Evolutionary conservation across 2,797 vertebrate species (phyloP), one percentile per base, ranked within the genome.

Genomic region (Sebastes oblongus): DNA sequence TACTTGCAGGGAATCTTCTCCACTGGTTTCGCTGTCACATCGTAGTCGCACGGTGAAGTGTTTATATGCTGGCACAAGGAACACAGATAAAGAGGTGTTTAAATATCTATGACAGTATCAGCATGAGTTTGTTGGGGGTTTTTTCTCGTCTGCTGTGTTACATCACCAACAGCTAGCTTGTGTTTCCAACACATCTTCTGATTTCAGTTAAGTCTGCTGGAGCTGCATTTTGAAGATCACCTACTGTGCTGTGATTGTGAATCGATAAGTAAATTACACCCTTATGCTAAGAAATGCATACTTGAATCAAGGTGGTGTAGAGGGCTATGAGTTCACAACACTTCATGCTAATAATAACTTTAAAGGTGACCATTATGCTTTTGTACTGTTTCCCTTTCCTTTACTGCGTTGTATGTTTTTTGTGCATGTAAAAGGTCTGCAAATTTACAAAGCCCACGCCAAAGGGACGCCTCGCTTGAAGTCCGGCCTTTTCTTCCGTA

Each of bases 1-100:
- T 94, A 97, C 96, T 95, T 96, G 93, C 92, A 94, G 87, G 95
- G 89, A 58, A 90, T 86, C 90, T 93, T 94, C 80, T 93, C 86
- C 91, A 96, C 92, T 6, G 91, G 95, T 80, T 91, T 87, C 32
- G 84, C 84, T 34, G 89, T 83, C 72, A 96, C 71, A 39, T 94
- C 78, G 52, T 96, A 96, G 72, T 95, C 92, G 12, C 94, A 92
- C 0, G 95, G 94, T 14, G 92, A 94, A 24, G 93, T 89, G 42
- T 93, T 90, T 72, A 96, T 58, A 24, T 93, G 90, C 95, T 96
- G 74, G 27, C 58, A 72, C 29, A 27, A 58, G 50, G 72, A 78
- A 80, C 25, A 75, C 69, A 86, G 55, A 81, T 29, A 59, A 75
- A 72, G 32, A 76, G 29, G 22, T 5, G 55, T 84, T 86, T n/a